phyloP scores from a whole-genome alignment of 2,888 invertebrate species.

The Heliconius charithonia region DNA sequence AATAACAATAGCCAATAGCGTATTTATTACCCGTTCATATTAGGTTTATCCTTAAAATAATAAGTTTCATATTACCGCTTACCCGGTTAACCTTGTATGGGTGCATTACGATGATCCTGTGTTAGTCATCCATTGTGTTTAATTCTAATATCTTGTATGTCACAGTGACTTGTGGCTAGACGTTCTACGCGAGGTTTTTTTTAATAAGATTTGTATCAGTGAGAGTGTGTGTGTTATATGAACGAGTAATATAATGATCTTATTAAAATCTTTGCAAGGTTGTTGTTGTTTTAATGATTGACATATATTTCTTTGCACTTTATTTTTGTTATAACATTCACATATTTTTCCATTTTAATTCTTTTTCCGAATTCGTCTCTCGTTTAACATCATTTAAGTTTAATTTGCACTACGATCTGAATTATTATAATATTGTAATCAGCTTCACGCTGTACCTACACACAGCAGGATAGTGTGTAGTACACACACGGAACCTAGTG shows the following conservation, averaged over 20 bases:
- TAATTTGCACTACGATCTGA: background rate
- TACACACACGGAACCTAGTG: too few species aligned
- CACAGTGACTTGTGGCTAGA: constrained; percentile 10
- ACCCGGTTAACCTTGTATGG: constrained; percentile 48
- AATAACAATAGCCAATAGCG: background rate
- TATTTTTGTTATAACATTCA: too few species aligned
- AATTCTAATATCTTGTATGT: constrained; percentile 38
- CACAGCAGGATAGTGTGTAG: too few species aligned
- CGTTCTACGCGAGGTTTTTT: background rate
- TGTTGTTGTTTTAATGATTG: background rate
- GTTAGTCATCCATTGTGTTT: constrained; percentile 50
- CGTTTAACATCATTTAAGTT: background rate
- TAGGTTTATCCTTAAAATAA: constrained; percentile 38
- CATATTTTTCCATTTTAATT: too few species aligned
- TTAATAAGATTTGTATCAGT: constrained; percentile 11
- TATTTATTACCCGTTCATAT: constrained; percentile 13
- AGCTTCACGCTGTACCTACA: too few species aligned
- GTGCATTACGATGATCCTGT: constrained; percentile 45
- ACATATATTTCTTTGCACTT: too few species aligned
- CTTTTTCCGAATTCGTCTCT: background rate
- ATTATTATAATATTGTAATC: background rate
- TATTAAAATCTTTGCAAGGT: constrained; percentile 1
- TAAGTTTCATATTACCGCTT: constrained; percentile 45
- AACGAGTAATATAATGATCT: background rate
- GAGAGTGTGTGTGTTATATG: background rate